Base-by-base conservation (phyloP, 2,113 vertebrate species). In the Aegithalos caudatus region DNA sequence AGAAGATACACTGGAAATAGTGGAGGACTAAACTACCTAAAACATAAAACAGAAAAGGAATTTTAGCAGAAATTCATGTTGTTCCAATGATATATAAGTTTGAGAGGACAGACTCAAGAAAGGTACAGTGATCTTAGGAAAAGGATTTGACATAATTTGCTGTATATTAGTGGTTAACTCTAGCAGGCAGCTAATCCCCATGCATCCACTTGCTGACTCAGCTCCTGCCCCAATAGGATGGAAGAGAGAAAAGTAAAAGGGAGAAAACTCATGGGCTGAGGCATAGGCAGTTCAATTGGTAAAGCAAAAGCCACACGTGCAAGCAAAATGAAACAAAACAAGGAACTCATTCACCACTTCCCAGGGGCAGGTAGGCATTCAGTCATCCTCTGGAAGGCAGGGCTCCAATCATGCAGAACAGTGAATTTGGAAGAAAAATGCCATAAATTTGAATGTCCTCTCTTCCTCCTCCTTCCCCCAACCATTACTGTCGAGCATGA, bases 371-470 rank as follows among this genome's bases (percentile, higher is more conserved):
- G 37, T 42, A 61, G 31, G 11, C 12, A 13, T 69, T 74, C 10
- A 33, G 22, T 29, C 22, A 28, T 35, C 12, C 12, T 29, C 38
- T 67, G 51, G 33, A 82, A 65, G 48, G n/a, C 42, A 70, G 44
- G 74, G 38, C 22, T 66, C 33, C 51, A n/a, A 37, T 45, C 47
- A 37, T 0, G 0, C 2, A 0, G 28, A 45, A 58, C 0, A 3
- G 45, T 48, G 82, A 85, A 29, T 23, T 60, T 40, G 44, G 44
- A 50, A 82, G 57, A 86, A 38, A 83, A 48, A 48, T 69, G 25
- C 8, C 14, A 31, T 47, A 48, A 35, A 53, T 89, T 42, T 48
- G n/a, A 76, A 48, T 0, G 1, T 15, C 7, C 12, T 12, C 31
- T 33, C 16, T 73, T 81, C 7, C 38, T 85, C 28, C 15, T 69